Evolutionary conservation across 1,140 invertebrate genomes (phyloP), one percentile per base, ranked within the genome.

Genomic region (Drosophila sp.): DNA sequence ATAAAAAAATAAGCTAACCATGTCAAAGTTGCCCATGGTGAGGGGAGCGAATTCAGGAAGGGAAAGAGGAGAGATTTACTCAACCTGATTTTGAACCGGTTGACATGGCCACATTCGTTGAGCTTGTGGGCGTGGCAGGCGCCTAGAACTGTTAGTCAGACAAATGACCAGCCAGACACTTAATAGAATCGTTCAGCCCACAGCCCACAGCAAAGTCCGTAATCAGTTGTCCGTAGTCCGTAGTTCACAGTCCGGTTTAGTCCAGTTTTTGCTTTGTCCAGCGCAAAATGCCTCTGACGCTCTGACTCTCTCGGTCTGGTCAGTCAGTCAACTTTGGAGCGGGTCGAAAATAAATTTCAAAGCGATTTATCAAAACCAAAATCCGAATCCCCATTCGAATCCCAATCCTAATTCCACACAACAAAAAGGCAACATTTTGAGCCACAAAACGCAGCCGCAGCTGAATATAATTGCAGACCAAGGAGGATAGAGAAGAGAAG

Each of bases 311-410:
- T 13, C 21, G 11, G n/a, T n/a, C n/a, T 21, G 5, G 18, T 13
- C 27, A 21, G 21, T 25, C 53, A 38, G 43, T 62, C 38, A 38
- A 7, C 27, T 29, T 29, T 32, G 43, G 41, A 36, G 43, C 25
- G 51, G 38, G 63, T 32, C 34, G 38, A 62, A 69, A 73, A 73
- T 73, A 73, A 73, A 73, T 73, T 73, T 73, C 71, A 69, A 69
- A 73, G 71, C 71, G 71, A 73, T 73, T 73, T 73, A 69, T 73
- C 57, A 73, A 73, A 73, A 69, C 56, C 48, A 56, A 73, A 72
- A 59, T 66, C 54, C 62, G 50, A 32, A 36, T 58, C 46, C 43
- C 38, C 65, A 59, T 66, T 46, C 62, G 50, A 32, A 36, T 58
- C 46, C 43, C 38, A 59, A 53, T 45, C 27, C 18, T 56, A 53